Evolutionary conservation across 2,888 invertebrate genomes (phyloP), one percentile per base, ranked within the genome.

Genomic region (Desoria tigrina): DNA sequence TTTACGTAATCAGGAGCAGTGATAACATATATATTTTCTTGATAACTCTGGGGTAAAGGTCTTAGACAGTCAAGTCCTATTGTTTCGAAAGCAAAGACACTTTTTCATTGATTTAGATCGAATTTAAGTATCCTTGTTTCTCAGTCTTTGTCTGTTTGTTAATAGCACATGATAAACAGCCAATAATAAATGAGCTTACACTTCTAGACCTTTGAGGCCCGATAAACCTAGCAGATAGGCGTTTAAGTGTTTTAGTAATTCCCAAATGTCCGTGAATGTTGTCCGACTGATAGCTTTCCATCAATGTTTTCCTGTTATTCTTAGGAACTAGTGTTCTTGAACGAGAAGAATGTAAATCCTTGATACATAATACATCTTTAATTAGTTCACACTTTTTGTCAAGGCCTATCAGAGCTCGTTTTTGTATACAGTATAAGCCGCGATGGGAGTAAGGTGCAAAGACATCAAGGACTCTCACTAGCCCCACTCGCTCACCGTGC

Each of bases 51-150:
- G 14, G 73, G 68, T 2, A 77, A 61, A 0, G 76, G 76, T 3
- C 77, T 77, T 23, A 74, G 16, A 2, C 72, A 23, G 51, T 76
- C 77, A 26, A 70, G 62, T 6, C 69, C 58, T 4, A 75, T 45
- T 26, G 67, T 61, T 32, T 76, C 67, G 66, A 76, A 75, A 9
- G 39, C 9, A 11, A 39, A 39, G 9, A 39, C 9, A 39, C 16
- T 39, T 39, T 16, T 16, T 39, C 9, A 11, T 39, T 16, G 21
- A 54, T 24, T 16, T n/a, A 18, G 32, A 70, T 56, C 7, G 59
- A 57, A 49, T 65, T n/a, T 26, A 70, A 26, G 14, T 60, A 24
- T 3, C 70, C 70, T 1, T 14, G 51, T 32, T 50, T 42, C 11
- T 55, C 62, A 21, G 14, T 21, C 6, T 53, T n/a, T 9, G 7